Percentiles rank a stretch among this genome's conserved stretches.
phyloP scores from a whole-genome alignment of 2,797 vertebrate genomes.

The Tarsius wallacei region DNA sequence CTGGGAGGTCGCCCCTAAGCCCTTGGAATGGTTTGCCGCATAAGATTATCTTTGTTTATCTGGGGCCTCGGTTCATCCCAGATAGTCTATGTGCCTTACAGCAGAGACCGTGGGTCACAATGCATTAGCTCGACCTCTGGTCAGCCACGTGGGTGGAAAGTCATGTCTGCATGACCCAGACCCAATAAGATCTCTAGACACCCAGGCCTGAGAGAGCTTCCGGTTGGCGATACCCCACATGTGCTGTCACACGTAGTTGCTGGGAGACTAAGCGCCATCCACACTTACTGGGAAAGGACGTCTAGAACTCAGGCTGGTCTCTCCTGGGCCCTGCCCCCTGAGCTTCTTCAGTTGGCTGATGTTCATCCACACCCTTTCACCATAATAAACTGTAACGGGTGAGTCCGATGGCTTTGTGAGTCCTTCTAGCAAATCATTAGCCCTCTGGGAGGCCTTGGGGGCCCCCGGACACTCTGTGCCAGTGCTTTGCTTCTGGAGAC shows the following conservation, averaged over 20 bases:
- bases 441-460: neutral
- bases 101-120: neutral
- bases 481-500: neutral
- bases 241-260: neutral
- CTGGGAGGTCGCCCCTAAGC: neutral
- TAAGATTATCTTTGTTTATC: neutral
- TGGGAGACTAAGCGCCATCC: neutral
- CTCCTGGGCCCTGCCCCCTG: neutral
- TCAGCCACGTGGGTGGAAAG: neutral
- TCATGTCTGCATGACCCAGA: neutral
- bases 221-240: neutral
- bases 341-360: neutral
- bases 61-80: neutral
- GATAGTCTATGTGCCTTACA: neutral
- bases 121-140: neutral
- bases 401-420: neutral
- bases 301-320: neutral
- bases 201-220: neutral
- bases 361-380: neutral
- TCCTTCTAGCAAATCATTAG: neutral
- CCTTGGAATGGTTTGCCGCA: neutral
- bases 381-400: neutral
- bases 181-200: neutral
- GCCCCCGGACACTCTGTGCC: neutral
- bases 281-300: neutral